Evolutionary conservation across 2,888 invertebrate species (phyloP), one percentile per base, ranked within the genome.

Genomic region (Temnothorax unifasciatus): DNA sequence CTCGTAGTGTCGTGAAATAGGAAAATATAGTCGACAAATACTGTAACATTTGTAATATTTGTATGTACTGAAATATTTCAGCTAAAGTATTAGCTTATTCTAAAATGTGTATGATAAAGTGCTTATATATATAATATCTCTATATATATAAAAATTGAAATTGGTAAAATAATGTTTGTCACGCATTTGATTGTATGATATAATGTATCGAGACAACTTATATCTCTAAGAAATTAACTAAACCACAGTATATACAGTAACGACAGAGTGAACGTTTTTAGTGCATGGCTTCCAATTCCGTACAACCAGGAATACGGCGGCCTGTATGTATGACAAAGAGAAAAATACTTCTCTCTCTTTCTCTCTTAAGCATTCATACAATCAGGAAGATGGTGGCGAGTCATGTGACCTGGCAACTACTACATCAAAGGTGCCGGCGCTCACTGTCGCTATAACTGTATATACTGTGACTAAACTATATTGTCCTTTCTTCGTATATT

Each of bases 1-100:
- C 25, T 73, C 73, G 57, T 25, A 73, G 25, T 9, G 73, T 41
- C 11, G 57, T 73, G 25, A 73, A 73, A 6, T 57, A 73, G 3
- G 73, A 73, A 41, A 73, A 57, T 73, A 52, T 54, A 54, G 44
- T 59, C 11, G 38, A 50, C 1, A 73, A 47, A 54, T 81, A 73
- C 57, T 73, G 41, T 0, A 73, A 73, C 21, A 73, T 54, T n/a
- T 4, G 15, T 69, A 54, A 71, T 54, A 71, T 21, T 4, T 54
- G 21, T 15, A 57, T 15, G 1, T n/a, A 73, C 5, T 73, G 0
- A 38, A 38, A 38, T 63, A 61, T 64, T 38, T 54, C 0, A 29
- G 1, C 0, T 47, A 25, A 25, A 25, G 13, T 38, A 13, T 21
- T 38, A 52, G 3, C 5, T 54, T 71, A 38, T 8, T 21, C 13